Percentiles rank a stretch among this genome's conserved stretches.
Conservation (phyloP, 2,888 invertebrate species). For the Heteromurus nitidus region DNA sequence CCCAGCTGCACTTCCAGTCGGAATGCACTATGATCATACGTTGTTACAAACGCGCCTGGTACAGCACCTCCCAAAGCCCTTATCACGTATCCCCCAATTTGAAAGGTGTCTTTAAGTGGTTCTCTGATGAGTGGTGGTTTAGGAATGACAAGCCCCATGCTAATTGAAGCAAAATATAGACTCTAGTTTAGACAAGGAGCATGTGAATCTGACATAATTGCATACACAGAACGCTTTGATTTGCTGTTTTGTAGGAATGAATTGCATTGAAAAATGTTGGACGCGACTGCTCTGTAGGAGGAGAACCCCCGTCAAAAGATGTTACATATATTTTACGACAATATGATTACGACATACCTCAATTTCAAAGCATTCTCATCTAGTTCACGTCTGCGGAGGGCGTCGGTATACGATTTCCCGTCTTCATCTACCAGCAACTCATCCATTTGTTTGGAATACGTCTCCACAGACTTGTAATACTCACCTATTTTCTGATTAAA, state of each 20-base stretch:
- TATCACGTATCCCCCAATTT: constrained; percentile 41
- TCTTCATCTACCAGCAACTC: constrained; percentile 38
- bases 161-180: too few species aligned
- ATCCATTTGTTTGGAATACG: constrained; percentile 39
- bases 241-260: too few species aligned
- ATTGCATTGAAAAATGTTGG: too few species aligned
- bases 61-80: constrained; percentile 25
- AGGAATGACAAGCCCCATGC: constrained; percentile 33
- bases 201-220: too few species aligned
- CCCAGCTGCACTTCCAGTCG: constrained; percentile 34
- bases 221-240: too few species aligned
- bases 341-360: too few species aligned
- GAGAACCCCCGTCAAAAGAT: neutral
- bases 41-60: constrained; percentile 6
- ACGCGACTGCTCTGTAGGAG: too few species aligned
- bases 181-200: too few species aligned
- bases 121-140: constrained; percentile 41
- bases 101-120: constrained; percentile 23
- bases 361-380: constrained; percentile 32
- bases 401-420: constrained; percentile 2
- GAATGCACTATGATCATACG: constrained; percentile 31
- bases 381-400: constrained; percentile 10
- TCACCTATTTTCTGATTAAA: constrained; percentile 34
- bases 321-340: too few species aligned
- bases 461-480: constrained; percentile 32